Evolutionary conservation across 2,113 vertebrate genomes (phyloP), one percentile per base, ranked within the genome.

Genomic region (Macquaria ambigua): DNA sequence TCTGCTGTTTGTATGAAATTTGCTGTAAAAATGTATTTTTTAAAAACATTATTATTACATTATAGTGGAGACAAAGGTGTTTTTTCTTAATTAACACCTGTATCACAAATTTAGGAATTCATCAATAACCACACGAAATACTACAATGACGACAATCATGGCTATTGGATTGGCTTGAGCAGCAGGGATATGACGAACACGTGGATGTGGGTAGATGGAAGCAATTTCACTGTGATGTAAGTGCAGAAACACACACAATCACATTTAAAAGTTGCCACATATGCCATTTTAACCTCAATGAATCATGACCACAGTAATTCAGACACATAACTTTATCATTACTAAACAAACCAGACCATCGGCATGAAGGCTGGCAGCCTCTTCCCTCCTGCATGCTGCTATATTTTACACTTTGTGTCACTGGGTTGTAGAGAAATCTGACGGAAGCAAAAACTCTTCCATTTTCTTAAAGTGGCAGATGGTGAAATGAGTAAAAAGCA

Each of bases 141-240:
- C 6, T 89, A 88, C 4, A 0, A 21, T 0, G 70, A 85, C 0
- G 70, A 85, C 0, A 16, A 0, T 0, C 68, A 92, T 0, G 88
- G 88, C n/a, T 94, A 91, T 34, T 94, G 93, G 93, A 91, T 92
- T 8, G 93, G 89, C 16, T 74, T 94, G 67, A 88, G 15, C 0
- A 23, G 21, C 0, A 16, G 3, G 1, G 4, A 46, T 6, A 1
- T 0, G 0, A 34, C 0, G 8, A 23, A 4, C 1, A 16, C 3
- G 0, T 88, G 92, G 92, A 39, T 0, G 39, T 94, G 93, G 93
- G 66, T 73, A 0, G 83, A 88, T 52, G 82, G 90, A 66, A 67
- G 86, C n/a, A 85, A 87, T 6, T 0, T 75, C 37, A 86, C 83
- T 0, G 5, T 86, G 75, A 56, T 0, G 93, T 93, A 79, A 91